These are phyloP conservation scores for Archips crataeganus DNA, from an alignment of 2,888 invertebrate genomes.

Conservation along the genomic window DNA sequence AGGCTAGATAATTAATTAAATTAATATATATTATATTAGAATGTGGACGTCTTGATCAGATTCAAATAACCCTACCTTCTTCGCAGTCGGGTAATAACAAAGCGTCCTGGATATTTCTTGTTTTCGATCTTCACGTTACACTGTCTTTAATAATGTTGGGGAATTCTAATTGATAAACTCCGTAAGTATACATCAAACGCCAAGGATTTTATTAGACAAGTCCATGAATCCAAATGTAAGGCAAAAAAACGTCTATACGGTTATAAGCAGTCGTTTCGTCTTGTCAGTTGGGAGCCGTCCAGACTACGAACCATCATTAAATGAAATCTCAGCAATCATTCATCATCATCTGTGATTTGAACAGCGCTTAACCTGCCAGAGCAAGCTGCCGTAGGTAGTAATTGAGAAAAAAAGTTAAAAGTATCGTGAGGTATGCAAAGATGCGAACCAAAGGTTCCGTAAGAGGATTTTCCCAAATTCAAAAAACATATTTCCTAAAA, in stretches of 20 bases:
- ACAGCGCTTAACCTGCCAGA: slow-evolving; percentile 71
- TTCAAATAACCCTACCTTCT: slow-evolving; percentile 4
- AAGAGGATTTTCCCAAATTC: not conserved
- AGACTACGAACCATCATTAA: slow-evolving; percentile 70
- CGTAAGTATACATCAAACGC: not conserved
- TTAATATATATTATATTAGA: too few species aligned
- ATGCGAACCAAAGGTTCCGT: slow-evolving; percentile 36
- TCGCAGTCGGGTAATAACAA: too few species aligned
- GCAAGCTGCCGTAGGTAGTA: slow-evolving; percentile 70
- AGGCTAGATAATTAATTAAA: too few species aligned
- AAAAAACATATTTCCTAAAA: too few species aligned
- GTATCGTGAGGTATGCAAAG: slow-evolving; percentile 12
- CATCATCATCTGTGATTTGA: slow-evolving; percentile 81
- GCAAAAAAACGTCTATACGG: slow-evolving; percentile 51
- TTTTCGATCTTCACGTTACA: not conserved
- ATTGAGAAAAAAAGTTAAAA: slow-evolving; percentile 46
- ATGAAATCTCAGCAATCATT: slow-evolving; percentile 82
- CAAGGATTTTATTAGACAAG: not conserved
- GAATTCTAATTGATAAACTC: not conserved
- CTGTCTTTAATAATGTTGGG: not conserved
- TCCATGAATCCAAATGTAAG: slow-evolving; percentile 46
- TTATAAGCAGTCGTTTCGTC: slow-evolving; percentile 63
- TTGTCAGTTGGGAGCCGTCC: slow-evolving; percentile 71
- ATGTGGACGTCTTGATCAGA: not conserved
- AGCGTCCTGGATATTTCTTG: not conserved